Conservation (phyloP, 2,888 invertebrate genomes). For the Andrena chrysosceles region DNA sequence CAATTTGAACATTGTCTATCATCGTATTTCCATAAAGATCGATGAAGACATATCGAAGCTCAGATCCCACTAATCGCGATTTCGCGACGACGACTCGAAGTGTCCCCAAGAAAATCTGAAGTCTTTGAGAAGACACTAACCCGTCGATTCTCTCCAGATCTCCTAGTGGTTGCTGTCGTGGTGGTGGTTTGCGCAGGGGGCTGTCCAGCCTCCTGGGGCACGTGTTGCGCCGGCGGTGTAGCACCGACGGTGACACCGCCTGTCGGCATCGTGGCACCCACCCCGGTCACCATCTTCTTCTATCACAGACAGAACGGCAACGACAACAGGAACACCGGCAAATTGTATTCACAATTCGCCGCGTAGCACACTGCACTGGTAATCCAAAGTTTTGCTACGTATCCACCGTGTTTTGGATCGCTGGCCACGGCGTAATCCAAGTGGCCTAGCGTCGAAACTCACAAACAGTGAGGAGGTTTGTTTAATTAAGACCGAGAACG, state of each 20-base stretch:
- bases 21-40: too few species aligned
- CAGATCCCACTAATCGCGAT: not conserved
- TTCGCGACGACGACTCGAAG: not conserved
- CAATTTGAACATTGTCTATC: too few species aligned
- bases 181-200: constrained; percentile 82
- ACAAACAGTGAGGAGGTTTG: not conserved
- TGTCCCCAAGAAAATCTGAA: not conserved
- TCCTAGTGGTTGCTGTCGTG: constrained; percentile 78
- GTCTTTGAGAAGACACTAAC: constrained; percentile 79
- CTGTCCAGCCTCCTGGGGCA: constrained; percentile 84
- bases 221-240: constrained; percentile 83
- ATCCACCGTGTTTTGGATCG: constrained; percentile 23
- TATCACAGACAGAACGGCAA: constrained; percentile 58
- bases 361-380: constrained; percentile 65
- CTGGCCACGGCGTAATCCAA: constrained; percentile 37
- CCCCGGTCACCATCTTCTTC: constrained; percentile 82
- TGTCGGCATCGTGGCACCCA: constrained; percentile 83
- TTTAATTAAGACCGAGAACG: constrained; percentile 2
- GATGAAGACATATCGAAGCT: too few species aligned
- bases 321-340: constrained; percentile 31
- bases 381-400: constrained; percentile 57
- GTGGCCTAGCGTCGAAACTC: not conserved
- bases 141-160: constrained; percentile 85
- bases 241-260: constrained; percentile 83
- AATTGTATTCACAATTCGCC: constrained; percentile 54